phyloP scores from a whole-genome alignment of 2,113 vertebrate genomes.

The Epinephelus lanceolatus region DNA sequence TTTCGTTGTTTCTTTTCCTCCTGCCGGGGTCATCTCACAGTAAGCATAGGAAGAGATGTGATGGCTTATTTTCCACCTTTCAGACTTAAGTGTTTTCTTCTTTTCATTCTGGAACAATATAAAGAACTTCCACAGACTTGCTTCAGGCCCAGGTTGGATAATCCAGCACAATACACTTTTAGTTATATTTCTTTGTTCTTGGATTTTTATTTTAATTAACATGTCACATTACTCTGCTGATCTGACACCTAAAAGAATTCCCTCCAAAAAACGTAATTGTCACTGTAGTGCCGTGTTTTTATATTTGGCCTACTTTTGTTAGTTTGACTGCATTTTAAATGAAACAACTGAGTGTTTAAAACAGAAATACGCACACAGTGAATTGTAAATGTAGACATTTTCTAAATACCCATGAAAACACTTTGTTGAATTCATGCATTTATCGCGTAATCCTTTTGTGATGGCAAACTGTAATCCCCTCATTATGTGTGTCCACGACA shows the following conservation, averaged over 20 bases:
- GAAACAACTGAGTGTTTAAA: neutral
- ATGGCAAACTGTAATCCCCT: constrained; percentile 66
- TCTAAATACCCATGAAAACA: constrained; percentile 34
- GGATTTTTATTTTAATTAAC: constrained; percentile 7
- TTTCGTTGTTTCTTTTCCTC: constrained; percentile 8
- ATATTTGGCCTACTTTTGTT: neutral
- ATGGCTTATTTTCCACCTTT: constrained; percentile 44
- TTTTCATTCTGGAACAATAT: constrained; percentile 21
- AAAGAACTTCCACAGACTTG: constrained; percentile 14
- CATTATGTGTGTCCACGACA: constrained; percentile 64
- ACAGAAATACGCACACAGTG: neutral
- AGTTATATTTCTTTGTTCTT: neutral
- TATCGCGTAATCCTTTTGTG: constrained; percentile 66
- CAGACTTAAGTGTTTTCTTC: constrained; percentile 12
- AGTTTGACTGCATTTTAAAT: neutral
- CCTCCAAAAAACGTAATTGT: neutral
- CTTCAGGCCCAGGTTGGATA: constrained; percentile 2
- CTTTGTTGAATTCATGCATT: constrained; percentile 49
- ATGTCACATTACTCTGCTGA: neutral
- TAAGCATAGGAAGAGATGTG: constrained; percentile 5
- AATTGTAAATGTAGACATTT: constrained; percentile 26
- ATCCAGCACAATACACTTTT: constrained; percentile 23
- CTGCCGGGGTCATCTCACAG: constrained; percentile 16
- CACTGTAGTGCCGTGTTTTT: neutral
- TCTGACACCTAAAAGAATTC: neutral